phyloP scores from a whole-genome alignment of 2,113 vertebrate genomes.

The Brachyistius frenatus region DNA sequence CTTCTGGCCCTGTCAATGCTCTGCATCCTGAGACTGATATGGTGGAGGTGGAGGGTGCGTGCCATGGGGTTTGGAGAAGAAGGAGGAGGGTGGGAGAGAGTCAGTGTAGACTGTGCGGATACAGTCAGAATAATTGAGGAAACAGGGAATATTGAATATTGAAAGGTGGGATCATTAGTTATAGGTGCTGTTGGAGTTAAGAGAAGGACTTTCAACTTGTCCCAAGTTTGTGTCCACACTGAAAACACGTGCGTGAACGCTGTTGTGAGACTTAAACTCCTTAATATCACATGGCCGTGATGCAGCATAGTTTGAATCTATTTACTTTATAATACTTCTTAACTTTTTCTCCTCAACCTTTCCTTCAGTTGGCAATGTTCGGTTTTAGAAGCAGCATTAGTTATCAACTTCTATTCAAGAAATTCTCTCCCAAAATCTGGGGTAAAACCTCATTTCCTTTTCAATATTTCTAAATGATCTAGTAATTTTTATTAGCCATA shows the following conservation, averaged over 20 bases:
- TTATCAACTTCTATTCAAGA: neutral
- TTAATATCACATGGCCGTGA: neutral
- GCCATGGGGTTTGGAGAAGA: constrained; percentile 50
- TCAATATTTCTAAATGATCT: neutral
- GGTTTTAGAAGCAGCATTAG: neutral
- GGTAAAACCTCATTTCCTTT: neutral
- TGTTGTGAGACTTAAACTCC: neutral
- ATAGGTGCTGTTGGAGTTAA: constrained; percentile 42
- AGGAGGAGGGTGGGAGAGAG: constrained; percentile 16
- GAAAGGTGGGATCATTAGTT: constrained; percentile 64
- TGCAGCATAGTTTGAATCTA: neutral
- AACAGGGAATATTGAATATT: constrained; percentile 60
- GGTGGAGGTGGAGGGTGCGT: constrained; percentile 71
- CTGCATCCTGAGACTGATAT: constrained; percentile 82
- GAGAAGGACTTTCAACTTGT: constrained; percentile 40
- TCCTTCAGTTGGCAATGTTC: neutral
- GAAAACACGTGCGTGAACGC: neutral
- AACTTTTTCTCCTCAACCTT: neutral
- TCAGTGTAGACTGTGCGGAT: constrained; percentile 49
- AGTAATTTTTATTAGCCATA: neutral
- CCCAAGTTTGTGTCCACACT: constrained; percentile 32
- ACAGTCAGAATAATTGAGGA: constrained; percentile 67
- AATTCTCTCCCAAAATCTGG: neutral
- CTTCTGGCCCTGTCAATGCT: constrained; percentile 95
- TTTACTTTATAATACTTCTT: neutral